Conservation (phyloP, 2,797 vertebrate genomes). For the Malacoraja senta region DNA sequence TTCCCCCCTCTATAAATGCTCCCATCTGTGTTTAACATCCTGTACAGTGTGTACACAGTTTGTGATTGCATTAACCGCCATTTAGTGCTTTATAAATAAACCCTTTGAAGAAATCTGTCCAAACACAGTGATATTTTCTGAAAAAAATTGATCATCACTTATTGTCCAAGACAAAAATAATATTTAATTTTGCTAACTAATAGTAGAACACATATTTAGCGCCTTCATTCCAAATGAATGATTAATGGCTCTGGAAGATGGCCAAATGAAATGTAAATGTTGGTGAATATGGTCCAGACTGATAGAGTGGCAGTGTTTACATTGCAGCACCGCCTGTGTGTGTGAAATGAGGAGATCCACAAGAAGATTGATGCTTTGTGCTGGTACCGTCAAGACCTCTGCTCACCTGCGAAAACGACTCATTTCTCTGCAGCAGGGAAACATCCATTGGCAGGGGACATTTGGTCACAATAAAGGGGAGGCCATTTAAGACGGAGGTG, state of each 20-base stretch:
- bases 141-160: conserved; percentile 13
- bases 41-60: conserved; percentile 5
- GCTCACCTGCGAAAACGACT: background rate
- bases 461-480: background rate
- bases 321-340: background rate
- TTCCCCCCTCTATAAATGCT: background rate
- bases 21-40: conserved; percentile 28
- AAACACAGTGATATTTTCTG: conserved; percentile 22
- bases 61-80: conserved; percentile 2
- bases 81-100: conserved; percentile 23
- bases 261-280: conserved; percentile 13
- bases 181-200: conserved; percentile 11
- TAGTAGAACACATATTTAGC: background rate
- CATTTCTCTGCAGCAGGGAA: background rate
- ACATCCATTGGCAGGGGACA: background rate
- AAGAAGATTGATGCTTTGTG: background rate
- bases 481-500: too few relatives aligned
- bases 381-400: background rate
- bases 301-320: background rate
- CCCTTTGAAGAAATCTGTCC: conserved; percentile 17
- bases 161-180: conserved; percentile 13
- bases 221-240: conserved; percentile 22
- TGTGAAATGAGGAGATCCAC: background rate
- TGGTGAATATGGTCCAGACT: background rate
- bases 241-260: conserved; percentile 2